Percentiles rank a stretch among this genome's conserved stretches.
phyloP scores from a whole-genome alignment of 2,113 vertebrate species.

The Zapus hudsonius region DNA sequence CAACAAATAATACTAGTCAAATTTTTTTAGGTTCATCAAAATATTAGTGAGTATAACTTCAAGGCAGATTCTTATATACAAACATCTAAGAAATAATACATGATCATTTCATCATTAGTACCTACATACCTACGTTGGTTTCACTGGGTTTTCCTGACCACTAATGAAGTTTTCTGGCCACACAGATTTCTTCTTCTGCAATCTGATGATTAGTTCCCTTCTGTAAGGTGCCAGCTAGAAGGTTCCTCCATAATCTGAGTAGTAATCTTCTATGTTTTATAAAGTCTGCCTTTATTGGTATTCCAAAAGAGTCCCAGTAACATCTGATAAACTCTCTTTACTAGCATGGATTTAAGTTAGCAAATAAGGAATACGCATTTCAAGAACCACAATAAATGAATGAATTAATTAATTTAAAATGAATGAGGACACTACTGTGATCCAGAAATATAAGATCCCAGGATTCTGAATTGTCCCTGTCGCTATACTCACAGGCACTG shows the following conservation, averaged over 20 bases:
- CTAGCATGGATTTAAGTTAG: constrained; percentile 20
- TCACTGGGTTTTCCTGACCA: neutral
- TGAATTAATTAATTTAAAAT: constrained; percentile 22
- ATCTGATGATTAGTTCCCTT: neutral
- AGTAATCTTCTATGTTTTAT: neutral
- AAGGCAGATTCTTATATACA: neutral
- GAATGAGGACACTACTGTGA: neutral
- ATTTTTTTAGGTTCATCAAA: neutral
- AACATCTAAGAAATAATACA: neutral
- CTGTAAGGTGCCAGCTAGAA: neutral
- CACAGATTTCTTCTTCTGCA: neutral
- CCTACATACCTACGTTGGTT: neutral
- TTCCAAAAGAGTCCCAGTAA: constrained; percentile 8
- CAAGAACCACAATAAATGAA: no score
- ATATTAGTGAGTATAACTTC: neutral
- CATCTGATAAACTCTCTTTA: constrained; percentile 48
- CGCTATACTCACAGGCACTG: neutral
- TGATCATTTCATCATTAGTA: neutral
- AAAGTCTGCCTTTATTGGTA: constrained; percentile 55
- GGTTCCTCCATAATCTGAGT: neutral
- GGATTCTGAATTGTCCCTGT: neutral
- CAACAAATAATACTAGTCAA: neutral
- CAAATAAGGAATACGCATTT: no score
- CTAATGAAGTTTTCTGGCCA: neutral
- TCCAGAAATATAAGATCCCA: neutral